Evolutionary conservation across 2,797 vertebrate species (phyloP).

Genomic region (Pogonophryne albipinna): DNA sequence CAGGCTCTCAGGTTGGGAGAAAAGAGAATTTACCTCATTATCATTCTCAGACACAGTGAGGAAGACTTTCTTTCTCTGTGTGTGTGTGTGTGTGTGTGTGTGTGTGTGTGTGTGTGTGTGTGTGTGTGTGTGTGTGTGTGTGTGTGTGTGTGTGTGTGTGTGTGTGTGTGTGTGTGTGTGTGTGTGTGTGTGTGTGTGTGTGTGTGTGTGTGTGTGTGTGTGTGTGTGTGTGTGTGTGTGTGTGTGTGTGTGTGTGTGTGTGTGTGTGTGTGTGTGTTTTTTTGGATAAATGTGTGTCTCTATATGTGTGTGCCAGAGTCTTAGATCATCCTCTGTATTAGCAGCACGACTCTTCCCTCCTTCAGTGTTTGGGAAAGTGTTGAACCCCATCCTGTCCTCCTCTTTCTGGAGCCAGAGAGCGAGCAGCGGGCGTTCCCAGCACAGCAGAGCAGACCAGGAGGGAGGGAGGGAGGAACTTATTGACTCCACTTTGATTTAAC

Average conservation of each 20-base stretch:
- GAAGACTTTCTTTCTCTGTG: slow-evolving; percentile 48
- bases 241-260: slow-evolving; percentile 36
- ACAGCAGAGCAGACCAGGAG: slow-evolving; percentile 53
- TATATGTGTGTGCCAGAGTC: slow-evolving; percentile 49
- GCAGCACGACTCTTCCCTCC: slow-evolving; percentile 62
- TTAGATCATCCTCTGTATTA: slow-evolving; percentile 78
- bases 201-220: slow-evolving; percentile 29
- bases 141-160: slow-evolving; percentile 29
- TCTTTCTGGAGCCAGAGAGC: slow-evolving; percentile 56
- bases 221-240: slow-evolving; percentile 29
- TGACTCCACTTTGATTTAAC: slow-evolving; percentile 82
- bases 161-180: slow-evolving; percentile 29
- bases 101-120: slow-evolving; percentile 29
- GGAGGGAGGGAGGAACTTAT: slow-evolving; percentile 77
- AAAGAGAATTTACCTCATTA: slow-evolving; percentile 81
- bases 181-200: slow-evolving; percentile 29
- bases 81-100: slow-evolving; percentile 29
- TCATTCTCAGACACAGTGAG: slow-evolving; percentile 73
- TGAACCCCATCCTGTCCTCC: slow-evolving; percentile 72
- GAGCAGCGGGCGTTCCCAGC: slow-evolving; percentile 74
- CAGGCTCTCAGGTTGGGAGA: slow-evolving; percentile 71
- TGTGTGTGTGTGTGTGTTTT: slow-evolving; percentile 33
- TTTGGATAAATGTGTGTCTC: slow-evolving; percentile 47
- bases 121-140: slow-evolving; percentile 29
- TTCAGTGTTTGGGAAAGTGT: slow-evolving; percentile 71